These are phyloP conservation scores for Acanthosepion pharaonis DNA, from an alignment of 2,888 invertebrate genomes.

Conservation along the genomic window DNA sequence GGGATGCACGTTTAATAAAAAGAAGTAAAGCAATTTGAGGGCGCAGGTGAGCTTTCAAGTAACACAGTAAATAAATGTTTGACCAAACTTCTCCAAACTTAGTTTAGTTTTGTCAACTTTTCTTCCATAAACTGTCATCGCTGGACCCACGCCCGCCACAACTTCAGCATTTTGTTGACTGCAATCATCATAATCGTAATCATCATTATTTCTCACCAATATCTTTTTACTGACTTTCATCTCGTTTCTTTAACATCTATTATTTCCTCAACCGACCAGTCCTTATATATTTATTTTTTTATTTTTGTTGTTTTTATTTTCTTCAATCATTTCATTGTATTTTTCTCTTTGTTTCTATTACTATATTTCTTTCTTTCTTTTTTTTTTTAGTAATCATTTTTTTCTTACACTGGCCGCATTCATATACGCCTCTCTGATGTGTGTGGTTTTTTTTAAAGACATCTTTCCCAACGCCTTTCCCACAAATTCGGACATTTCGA, in stretches of 20 bases:
- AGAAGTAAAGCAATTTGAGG: too few species aligned
- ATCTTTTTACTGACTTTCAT: background rate
- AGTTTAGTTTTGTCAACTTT: background rate
- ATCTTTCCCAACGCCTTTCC: background rate
- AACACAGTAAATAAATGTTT: background rate
- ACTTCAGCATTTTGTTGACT: background rate
- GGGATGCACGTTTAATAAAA: too few species aligned
- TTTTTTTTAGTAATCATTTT: background rate
- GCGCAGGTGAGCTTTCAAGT: background rate
- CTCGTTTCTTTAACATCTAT: background rate
- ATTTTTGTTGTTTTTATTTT: background rate
- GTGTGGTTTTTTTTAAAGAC: background rate
- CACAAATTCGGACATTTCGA: background rate
- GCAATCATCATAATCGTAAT: background rate
- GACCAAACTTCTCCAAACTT: background rate
- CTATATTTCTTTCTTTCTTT: background rate
- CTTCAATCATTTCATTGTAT: background rate
- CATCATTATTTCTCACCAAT: background rate
- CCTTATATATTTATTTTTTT: background rate
- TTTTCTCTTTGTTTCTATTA: background rate
- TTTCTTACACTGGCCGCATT: background rate
- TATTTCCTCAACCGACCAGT: background rate
- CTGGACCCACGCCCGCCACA: background rate
- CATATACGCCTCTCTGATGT: background rate
- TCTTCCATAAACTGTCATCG: background rate